phyloP scores from a whole-genome alignment of 1,140 invertebrate genomes.

The Bombus fervidus region DNA sequence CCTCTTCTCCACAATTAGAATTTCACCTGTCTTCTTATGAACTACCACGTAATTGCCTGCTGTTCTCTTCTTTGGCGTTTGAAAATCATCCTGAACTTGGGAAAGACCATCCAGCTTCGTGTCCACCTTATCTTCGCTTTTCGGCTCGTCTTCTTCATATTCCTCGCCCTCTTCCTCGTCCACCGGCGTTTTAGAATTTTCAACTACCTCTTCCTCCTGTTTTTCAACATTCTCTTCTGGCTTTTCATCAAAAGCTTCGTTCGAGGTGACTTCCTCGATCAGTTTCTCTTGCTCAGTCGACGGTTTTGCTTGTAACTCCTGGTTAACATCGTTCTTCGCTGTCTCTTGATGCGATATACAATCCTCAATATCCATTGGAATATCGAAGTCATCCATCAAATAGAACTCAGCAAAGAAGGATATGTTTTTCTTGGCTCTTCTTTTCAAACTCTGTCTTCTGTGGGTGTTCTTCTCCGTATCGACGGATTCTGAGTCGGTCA shows the following conservation, averaged over 20 bases:
- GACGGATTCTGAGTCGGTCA: constrained; percentile 2
- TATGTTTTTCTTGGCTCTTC: constrained; percentile 45
- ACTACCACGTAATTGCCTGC: constrained; percentile 77
- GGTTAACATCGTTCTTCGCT: neutral
- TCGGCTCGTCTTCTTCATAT: neutral
- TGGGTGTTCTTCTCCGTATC: constrained; percentile 12
- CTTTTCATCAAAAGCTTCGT: neutral
- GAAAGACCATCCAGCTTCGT: neutral
- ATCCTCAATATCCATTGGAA: constrained; percentile 38
- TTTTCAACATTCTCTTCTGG: neutral
- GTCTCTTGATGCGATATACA: neutral
- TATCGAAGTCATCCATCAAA: constrained; percentile 52
- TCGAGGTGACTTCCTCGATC: neutral
- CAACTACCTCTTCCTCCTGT: too few relatives aligned
- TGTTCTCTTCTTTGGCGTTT: constrained; percentile 71
- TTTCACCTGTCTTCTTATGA: constrained; percentile 78
- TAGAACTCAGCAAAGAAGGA: constrained; percentile 57
- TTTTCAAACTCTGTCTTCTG: constrained; percentile 33
- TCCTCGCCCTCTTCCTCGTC: neutral
- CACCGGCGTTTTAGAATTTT: too few relatives aligned
- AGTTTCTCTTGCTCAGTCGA: neutral
- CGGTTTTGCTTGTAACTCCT: neutral
- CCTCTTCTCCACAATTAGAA: constrained; percentile 79
- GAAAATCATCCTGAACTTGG: constrained; percentile 59
- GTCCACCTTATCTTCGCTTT: neutral